Evolutionary conservation across 1,140 invertebrate genomes (phyloP), one percentile per base, ranked within the genome.

Genomic region (Drosophila paulistorum): DNA sequence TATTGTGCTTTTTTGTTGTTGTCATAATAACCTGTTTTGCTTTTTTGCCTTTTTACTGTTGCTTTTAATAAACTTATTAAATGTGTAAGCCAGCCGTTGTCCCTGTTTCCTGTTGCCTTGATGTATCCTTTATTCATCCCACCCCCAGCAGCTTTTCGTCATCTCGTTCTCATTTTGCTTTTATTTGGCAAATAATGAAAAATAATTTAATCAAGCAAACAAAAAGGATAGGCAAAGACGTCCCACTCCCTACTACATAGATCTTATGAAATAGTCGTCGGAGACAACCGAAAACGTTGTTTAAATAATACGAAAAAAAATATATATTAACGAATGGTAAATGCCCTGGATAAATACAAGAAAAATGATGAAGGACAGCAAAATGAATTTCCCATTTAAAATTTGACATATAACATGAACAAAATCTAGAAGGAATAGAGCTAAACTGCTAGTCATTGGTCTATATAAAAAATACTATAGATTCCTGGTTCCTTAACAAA

Each of bases 201-300:
- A 89, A 82, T 89, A 90, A 89, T 89, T 89, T 89, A 89, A 89
- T 89, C 84, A 89, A 90, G 85, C 74, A 82, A 84, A 89, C 84
- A 89, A 89, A 89, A 64, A 71, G 64, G 74, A 23, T 63, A 23
- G 45, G 17, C 17, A 51, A 7, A 7, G 7, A 45, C 17, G 9
- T 0, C 3, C 45, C 9, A 7, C 1, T 1, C 20, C 7, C 17
- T 51, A 3, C 45, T 3, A 51, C 23, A 26, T 26, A 26, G 23
- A 26, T 26, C 3, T 26, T 26, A 26, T 26, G 23, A 51, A 48
- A 17, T 26, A 26, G 23, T 51, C 37, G 37, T 1, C 11, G 37
- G 37, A 51, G 45, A 11, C 45, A 23, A 51, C 17, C 10, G 20
- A 51, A 11, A 11, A 23, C 9, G 9, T 9, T 51, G 45, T n/a